A percentile compares a stretch with the other conserved stretches of the same genome.
Evolutionary conservation across 2,113 vertebrate genomes (phyloP).

Genomic region (Cnemophilus loriae): DNA sequence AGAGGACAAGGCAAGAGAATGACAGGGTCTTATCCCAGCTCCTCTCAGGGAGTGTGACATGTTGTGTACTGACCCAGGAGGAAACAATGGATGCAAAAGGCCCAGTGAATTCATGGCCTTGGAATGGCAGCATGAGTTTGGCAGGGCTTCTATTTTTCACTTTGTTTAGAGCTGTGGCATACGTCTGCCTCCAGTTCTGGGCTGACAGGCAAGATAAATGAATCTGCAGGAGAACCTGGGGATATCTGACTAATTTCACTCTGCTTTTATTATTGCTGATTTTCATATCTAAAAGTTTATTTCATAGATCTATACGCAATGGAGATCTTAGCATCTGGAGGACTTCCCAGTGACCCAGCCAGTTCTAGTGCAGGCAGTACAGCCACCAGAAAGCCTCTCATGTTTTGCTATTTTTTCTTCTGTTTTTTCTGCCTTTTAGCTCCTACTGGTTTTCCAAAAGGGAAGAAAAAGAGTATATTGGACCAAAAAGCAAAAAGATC

Average conservation of each 20-base stretch:
- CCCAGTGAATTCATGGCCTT: background rate
- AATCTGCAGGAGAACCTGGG: background rate
- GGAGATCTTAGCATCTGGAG: background rate
- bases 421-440: background rate
- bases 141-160: background rate
- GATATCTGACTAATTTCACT: background rate
- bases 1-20: background rate
- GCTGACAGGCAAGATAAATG: background rate
- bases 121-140: background rate
- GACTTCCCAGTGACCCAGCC: background rate
- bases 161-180: background rate
- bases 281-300: background rate
- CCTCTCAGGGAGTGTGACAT: background rate
- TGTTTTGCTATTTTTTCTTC: background rate
- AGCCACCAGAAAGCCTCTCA: background rate
- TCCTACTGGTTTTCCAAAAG: background rate
- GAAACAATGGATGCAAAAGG: background rate
- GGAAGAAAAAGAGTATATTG: background rate
- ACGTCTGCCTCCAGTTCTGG: background rate
- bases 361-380: background rate
- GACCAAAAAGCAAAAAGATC: background rate
- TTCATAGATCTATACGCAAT: background rate
- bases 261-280: background rate
- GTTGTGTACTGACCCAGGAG: background rate
- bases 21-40: background rate